These are phyloP conservation scores for Branchinecta lindahli DNA, from an alignment of 1,140 invertebrate species.

Conservation along the genomic window DNA sequence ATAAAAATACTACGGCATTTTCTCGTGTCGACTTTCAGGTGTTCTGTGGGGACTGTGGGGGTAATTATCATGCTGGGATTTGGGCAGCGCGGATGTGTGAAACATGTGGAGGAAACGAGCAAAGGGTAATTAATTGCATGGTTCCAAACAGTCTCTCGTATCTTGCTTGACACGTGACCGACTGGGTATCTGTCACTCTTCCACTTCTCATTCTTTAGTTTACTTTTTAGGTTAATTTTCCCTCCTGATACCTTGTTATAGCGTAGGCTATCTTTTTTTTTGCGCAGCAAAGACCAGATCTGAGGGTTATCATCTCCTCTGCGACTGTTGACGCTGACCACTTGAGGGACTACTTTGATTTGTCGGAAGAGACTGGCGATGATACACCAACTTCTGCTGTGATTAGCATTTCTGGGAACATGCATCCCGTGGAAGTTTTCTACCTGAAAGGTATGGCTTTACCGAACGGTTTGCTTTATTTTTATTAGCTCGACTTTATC, in stretches of 20 bases:
- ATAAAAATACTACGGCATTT: too few species aligned
- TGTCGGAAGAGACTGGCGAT: slow-evolving; percentile 33
- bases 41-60: too few species aligned
- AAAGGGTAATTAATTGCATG: too few species aligned
- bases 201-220: too few species aligned
- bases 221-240: too few species aligned
- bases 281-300: slow-evolving; percentile 62
- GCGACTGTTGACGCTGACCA: slow-evolving; percentile 86
- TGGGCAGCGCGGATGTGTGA: too few species aligned
- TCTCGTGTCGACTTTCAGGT: too few species aligned
- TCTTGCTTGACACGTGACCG: too few species aligned
- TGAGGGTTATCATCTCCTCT: slow-evolving; percentile 79
- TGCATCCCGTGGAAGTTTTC: slow-evolving; percentile 72
- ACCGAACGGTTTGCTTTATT: slow-evolving; percentile 26
- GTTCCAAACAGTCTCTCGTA: too few species aligned
- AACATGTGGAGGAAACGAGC: too few species aligned
- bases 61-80: too few species aligned
- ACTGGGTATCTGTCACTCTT: too few species aligned
- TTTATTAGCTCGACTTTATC: not conserved
- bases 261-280: slow-evolving; percentile 20
- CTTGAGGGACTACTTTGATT: slow-evolving; percentile 74
- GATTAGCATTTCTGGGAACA: slow-evolving; percentile 71
- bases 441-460: slow-evolving; percentile 48
- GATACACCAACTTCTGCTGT: slow-evolving; percentile 56
- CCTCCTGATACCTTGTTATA: not conserved